phyloP scores from a whole-genome alignment of 2,113 vertebrate genomes.

The Collichthys lucidus region DNA sequence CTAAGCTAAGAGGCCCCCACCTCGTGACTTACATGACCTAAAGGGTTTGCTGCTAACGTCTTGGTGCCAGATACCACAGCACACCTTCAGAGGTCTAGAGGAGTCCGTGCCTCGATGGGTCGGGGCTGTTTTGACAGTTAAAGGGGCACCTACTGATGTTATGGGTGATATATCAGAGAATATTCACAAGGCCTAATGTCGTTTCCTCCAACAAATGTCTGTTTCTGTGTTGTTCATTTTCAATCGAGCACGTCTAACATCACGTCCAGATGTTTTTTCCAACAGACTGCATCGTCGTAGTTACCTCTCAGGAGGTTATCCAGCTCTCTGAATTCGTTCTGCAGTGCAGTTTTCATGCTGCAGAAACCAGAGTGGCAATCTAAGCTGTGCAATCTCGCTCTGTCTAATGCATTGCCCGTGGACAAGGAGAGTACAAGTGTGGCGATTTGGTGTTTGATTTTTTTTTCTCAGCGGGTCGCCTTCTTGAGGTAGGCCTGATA shows the following conservation, averaged over 20 bases:
- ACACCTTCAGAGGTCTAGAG: too few relatives aligned
- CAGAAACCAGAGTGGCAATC: constrained; percentile 3
- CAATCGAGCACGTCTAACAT: not conserved
- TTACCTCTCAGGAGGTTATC: constrained; percentile 18
- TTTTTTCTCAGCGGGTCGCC: constrained; percentile 33
- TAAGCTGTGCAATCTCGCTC: constrained; percentile 11
- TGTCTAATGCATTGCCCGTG: constrained; percentile 28
- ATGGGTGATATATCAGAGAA: not conserved
- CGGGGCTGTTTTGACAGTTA: too few relatives aligned
- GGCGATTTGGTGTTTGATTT: constrained; percentile 47
- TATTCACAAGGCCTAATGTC: too few relatives aligned
- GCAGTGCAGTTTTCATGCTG: constrained; percentile 20
- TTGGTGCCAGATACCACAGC: too few relatives aligned
- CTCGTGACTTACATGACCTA: too few relatives aligned
- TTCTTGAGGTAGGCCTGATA: constrained; percentile 49
- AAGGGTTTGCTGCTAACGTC: too few relatives aligned
- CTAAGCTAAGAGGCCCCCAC: too few relatives aligned
- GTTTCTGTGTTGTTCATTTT: constrained; percentile 5
- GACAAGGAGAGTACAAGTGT: constrained; percentile 27
- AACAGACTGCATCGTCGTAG: not conserved
- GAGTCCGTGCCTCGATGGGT: too few relatives aligned
- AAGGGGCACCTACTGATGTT: too few relatives aligned
- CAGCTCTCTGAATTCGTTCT: constrained; percentile 2
- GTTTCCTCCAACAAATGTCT: not conserved
- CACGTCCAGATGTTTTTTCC: not conserved